Evolutionary conservation across 2,113 vertebrate genomes (phyloP).

Genomic region (Bubo scandiacus): DNA sequence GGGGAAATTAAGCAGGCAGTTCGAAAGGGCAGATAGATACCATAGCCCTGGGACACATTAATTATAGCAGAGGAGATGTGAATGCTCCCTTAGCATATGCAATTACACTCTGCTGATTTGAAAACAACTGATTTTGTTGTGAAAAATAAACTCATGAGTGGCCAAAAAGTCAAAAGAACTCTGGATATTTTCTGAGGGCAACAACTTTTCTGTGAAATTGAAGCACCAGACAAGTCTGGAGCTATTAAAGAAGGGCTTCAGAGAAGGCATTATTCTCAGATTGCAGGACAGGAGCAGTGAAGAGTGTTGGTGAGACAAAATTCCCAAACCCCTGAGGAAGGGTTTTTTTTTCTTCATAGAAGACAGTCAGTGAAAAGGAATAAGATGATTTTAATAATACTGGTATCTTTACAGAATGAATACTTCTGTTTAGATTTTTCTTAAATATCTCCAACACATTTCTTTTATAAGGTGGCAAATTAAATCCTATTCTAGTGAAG

Average conservation of each 20-base stretch:
- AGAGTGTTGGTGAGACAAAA: neutral
- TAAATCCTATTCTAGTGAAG: neutral
- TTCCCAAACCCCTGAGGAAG: neutral
- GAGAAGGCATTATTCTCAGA: neutral
- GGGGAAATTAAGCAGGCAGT: neutral
- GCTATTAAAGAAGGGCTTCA: neutral
- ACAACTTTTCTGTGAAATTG: neutral
- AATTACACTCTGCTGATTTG: slow-evolving; percentile 9
- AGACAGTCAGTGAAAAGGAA: neutral
- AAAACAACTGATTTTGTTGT: slow-evolving; percentile 32
- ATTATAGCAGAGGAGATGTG: neutral
- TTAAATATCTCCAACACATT: neutral
- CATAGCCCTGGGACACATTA: slow-evolving; percentile 25
- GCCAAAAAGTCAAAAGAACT: neutral
- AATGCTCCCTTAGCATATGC: neutral
- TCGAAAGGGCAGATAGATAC: slow-evolving; percentile 26
- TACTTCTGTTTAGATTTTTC: neutral
- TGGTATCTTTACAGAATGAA: neutral
- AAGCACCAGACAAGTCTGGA: neutral
- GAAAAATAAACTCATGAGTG: slow-evolving; percentile 16
- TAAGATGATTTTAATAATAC: neutral
- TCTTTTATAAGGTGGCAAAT: neutral
- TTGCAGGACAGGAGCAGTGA: neutral
- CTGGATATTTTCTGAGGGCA: neutral
- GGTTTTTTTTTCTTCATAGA: neutral